Evolutionary conservation across 2,888 invertebrate genomes (phyloP).

Genomic region (Panopea generosa): DNA sequence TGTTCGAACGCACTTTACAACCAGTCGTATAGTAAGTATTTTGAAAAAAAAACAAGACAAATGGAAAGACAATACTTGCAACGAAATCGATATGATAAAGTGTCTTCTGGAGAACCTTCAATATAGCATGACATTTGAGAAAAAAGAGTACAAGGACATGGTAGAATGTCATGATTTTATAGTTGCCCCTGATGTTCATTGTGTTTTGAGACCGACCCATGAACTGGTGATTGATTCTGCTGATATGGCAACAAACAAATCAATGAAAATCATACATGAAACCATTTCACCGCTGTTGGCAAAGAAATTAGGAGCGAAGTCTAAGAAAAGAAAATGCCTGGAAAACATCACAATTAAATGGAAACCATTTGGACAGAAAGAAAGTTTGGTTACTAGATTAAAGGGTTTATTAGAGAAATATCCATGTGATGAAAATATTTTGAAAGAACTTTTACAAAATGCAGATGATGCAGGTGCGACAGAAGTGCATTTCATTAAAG

Average conservation of each 20-base stretch:
- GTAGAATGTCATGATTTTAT: background rate
- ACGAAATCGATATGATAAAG: conserved; percentile 14
- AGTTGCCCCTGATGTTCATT: background rate
- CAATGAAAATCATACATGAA: conserved; percentile 21
- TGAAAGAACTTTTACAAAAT: conserved; percentile 82
- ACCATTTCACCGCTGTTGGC: conserved; percentile 10
- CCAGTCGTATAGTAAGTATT: conserved; percentile 2
- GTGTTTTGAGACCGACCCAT: background rate
- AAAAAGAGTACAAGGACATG: background rate
- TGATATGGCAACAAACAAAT: conserved; percentile 5
- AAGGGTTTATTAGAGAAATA: conserved; percentile 77
- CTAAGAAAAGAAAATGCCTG: conserved; percentile 2
- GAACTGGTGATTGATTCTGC: conserved; percentile 3
- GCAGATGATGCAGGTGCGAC: conserved; percentile 81
- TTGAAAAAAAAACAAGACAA: conserved; percentile 5
- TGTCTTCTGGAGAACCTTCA: background rate
- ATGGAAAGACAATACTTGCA: background rate
- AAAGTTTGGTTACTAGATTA: conserved; percentile 77
- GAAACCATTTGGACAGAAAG: conserved; percentile 80
- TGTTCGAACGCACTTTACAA: conserved; percentile 7
- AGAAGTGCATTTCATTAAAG: conserved; percentile 73
- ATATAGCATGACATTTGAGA: background rate
- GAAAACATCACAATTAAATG: background rate
- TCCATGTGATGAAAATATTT: conserved; percentile 79
- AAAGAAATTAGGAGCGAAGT: conserved; percentile 18